phyloP scores from a whole-genome alignment of 1,140 invertebrate genomes.

The Nomia melanderi region DNA sequence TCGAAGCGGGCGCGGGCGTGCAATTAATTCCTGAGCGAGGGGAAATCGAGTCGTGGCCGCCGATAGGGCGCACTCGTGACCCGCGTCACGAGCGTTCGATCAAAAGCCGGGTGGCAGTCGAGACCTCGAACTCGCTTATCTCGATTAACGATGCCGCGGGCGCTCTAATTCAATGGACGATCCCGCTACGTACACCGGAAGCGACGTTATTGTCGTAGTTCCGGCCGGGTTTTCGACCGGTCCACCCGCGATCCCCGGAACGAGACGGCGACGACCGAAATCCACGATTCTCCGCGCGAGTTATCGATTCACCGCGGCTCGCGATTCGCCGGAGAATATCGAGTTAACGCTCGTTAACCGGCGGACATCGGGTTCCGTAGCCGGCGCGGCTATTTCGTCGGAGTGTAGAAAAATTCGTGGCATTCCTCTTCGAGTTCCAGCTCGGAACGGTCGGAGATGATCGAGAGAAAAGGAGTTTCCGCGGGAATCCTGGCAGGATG shows the following conservation, averaged over 20 bases:
- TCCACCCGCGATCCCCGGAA: not conserved
- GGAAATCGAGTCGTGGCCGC: constrained; percentile 53
- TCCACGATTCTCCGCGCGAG: constrained; percentile 18
- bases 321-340: constrained; percentile 36
- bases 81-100: constrained; percentile 49
- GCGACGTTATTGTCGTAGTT: constrained; percentile 51
- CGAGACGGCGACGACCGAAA: constrained; percentile 38
- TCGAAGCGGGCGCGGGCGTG: constrained; percentile 64
- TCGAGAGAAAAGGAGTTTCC: too few species aligned
- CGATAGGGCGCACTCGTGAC: constrained; percentile 56
- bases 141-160: constrained; percentile 40
- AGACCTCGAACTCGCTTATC: constrained; percentile 48
- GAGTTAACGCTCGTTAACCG: constrained; percentile 26
- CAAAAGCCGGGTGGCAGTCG: constrained; percentile 59
- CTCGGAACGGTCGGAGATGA: too few species aligned
- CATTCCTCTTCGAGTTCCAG: too few species aligned
- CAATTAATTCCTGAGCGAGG: constrained; percentile 71
- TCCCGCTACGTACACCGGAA: constrained; percentile 41
- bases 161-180: constrained; percentile 55
- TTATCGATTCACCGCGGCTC: constrained; percentile 15
- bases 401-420: too few species aligned
- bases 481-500: too few species aligned
- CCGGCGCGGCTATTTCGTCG: too few species aligned
- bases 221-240: not conserved
- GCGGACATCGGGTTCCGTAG: not conserved